Evolutionary conservation across 2,113 vertebrate genomes (phyloP).

Genomic region (Hippotragus niger): DNA sequence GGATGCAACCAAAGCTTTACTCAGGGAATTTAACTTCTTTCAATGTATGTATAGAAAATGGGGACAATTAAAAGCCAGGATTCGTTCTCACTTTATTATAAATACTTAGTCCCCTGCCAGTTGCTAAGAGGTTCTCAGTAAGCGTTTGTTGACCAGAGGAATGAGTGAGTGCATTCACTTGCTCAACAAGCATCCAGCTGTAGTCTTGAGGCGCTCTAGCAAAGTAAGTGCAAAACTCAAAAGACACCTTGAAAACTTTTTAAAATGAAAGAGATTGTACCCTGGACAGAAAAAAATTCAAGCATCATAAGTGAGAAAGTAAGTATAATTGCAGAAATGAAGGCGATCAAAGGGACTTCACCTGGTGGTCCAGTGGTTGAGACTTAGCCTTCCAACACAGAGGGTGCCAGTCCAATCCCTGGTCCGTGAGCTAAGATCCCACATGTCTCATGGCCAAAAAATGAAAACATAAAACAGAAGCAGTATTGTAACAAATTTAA

Average conservation of each 20-base stretch:
- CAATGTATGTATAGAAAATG: not conserved
- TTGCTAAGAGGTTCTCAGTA: not conserved
- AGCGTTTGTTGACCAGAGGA: not conserved
- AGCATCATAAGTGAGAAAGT: not conserved
- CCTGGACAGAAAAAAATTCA: not conserved
- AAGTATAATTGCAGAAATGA: not conserved
- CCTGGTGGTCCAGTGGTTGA: not conserved
- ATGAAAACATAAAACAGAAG: not conserved
- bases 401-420: not conserved
- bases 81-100: not conserved
- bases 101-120: not conserved
- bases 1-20: not conserved
- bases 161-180: too few relatives aligned
- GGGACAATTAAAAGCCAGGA: not conserved
- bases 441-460: not conserved
- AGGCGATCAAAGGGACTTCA: not conserved
- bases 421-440: not conserved
- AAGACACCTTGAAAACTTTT: not conserved
- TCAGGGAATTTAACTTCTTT: not conserved
- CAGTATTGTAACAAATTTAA: not conserved
- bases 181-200: not conserved
- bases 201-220: not conserved
- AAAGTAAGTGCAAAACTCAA: not conserved
- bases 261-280: not conserved
- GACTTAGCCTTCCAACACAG: not conserved